Conservation (phyloP, 2,113 vertebrate genomes). For the Microcebus griseorufus region DNA sequence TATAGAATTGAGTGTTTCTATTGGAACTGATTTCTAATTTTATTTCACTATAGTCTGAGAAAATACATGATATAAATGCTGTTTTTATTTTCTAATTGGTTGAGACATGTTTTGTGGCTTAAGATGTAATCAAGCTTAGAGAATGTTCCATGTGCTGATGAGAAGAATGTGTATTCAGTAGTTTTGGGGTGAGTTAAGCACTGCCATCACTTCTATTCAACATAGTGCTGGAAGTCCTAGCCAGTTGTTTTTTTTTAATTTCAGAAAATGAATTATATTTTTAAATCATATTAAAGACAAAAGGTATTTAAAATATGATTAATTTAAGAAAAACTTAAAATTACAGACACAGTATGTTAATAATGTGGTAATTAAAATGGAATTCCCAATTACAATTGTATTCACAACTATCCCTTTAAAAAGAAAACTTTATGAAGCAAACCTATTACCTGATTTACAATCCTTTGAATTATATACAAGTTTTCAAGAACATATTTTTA, state of each 20-base stretch:
- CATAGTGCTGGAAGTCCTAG: too few species aligned
- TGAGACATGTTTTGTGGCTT: too few species aligned
- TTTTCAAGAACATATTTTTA: neutral
- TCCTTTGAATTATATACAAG: neutral
- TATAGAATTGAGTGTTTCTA: too few species aligned
- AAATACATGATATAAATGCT: too few species aligned
- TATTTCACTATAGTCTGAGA: too few species aligned
- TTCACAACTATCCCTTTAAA: neutral
- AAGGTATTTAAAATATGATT: neutral
- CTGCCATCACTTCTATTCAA: too few species aligned
- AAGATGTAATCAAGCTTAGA: too few species aligned
- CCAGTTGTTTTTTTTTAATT: neutral
- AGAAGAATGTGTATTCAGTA: too few species aligned
- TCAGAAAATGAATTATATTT: neutral
- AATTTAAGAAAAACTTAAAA: neutral
- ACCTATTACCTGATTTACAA: neutral
- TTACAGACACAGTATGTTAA: neutral
- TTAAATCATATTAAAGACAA: neutral
- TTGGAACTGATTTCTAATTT: too few species aligned
- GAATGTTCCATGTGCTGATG: too few species aligned
- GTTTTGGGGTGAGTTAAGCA: too few species aligned
- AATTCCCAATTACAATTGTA: neutral
- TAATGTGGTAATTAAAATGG: neutral
- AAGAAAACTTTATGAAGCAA: neutral
- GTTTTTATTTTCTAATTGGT: too few species aligned